A percentile compares a stretch with the other conserved stretches of the same genome.
Conservation (phyloP, 2,113 vertebrate genomes). For the Mola mola region DNA sequence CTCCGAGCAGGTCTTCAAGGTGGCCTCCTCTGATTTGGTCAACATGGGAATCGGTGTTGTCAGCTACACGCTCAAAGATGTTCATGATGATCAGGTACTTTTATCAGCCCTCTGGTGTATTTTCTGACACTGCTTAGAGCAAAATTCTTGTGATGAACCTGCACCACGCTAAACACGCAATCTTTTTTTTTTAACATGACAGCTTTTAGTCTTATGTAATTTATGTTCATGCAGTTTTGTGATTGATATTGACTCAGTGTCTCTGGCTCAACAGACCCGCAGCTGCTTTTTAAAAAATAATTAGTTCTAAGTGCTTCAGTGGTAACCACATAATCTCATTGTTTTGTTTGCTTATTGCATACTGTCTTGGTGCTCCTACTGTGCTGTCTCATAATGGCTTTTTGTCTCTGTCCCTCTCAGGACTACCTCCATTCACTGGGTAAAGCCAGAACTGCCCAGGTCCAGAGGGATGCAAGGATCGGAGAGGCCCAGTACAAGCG, state of each 20-base stretch:
- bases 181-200: constrained; percentile 3
- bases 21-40: constrained; percentile 94
- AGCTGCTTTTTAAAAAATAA: constrained; percentile 19
- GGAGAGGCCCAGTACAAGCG: constrained; percentile 93
- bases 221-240: constrained; percentile 27
- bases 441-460: constrained; percentile 92
- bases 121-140: background rate
- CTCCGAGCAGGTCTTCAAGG: constrained; percentile 94
- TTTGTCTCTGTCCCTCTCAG: constrained; percentile 66
- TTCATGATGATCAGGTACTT: constrained; percentile 92
- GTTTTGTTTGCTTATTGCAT: constrained; percentile 17
- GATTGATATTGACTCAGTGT: constrained; percentile 47
- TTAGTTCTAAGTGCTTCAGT: constrained; percentile 49
- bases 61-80: constrained; percentile 95
- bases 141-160: too few relatives aligned
- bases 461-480: constrained; percentile 91
- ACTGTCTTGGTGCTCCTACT: background rate
- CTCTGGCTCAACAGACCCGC: constrained; percentile 6
- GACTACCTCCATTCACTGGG: constrained; percentile 90
- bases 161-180: too few relatives aligned
- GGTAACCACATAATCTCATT: constrained; percentile 8
- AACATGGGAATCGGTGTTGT: constrained; percentile 97
- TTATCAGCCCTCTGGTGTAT: too few relatives aligned
- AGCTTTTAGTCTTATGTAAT: constrained; percentile 30
- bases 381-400: background rate